phyloP scores from a whole-genome alignment of 2,888 invertebrate genomes.

The Laspeyria flexula region DNA sequence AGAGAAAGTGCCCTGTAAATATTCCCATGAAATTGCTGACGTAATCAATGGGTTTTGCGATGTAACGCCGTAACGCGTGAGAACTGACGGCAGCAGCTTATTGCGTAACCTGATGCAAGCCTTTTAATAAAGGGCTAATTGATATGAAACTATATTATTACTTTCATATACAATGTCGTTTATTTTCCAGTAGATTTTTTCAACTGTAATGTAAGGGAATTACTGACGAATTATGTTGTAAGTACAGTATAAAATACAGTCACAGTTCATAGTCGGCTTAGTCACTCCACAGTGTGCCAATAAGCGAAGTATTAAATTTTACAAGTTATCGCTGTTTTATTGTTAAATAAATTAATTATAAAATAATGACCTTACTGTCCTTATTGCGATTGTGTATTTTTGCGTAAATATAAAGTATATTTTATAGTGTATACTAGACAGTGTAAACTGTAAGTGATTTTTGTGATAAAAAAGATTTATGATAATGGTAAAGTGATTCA shows the following conservation, averaged over 20 bases:
- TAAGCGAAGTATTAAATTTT: conserved; percentile 11
- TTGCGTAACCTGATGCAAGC: conserved; percentile 36
- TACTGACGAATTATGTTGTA: neutral
- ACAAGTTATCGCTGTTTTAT: conserved; percentile 6
- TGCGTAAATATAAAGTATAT: neutral
- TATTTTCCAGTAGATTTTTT: neutral
- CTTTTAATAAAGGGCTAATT: neutral
- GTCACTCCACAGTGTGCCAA: conserved; percentile 27
- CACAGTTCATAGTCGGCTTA: conserved; percentile 22
- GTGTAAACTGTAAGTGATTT: conserved; percentile 27
- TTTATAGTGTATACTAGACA: neutral
- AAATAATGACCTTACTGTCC: conserved; percentile 8
- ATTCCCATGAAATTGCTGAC: conserved; percentile 27
- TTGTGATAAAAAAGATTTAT: conserved; percentile 40
- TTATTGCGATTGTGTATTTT: neutral
- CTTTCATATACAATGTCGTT: neutral
- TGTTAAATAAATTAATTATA: conserved; percentile 16
- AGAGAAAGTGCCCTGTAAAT: conserved; percentile 13
- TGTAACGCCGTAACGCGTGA: conserved; percentile 12
- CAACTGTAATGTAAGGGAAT: neutral
- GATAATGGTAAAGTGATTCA: conserved; percentile 24
- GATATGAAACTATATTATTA: neutral
- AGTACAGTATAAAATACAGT: conserved; percentile 29
- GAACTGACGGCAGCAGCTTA: conserved; percentile 5
- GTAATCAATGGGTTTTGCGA: conserved; percentile 23